A percentile compares a stretch with the other conserved stretches of the same genome.
These are phyloP conservation scores for Graptemys geographica DNA, from an alignment of 2,797 vertebrate species.

Conservation along the genomic window DNA sequence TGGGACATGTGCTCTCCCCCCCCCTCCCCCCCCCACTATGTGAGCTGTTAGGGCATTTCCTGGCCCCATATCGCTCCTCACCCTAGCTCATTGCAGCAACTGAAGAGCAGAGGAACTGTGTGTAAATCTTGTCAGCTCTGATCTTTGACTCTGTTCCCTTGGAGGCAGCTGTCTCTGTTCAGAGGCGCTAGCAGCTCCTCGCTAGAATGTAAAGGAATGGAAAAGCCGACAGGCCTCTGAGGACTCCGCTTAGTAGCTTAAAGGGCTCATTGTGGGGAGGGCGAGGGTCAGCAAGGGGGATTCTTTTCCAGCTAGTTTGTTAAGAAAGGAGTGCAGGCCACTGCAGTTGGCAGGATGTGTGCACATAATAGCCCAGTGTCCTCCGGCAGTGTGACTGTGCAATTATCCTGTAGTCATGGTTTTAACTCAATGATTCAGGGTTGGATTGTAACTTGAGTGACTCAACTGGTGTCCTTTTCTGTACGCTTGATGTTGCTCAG, in stretches of 20 bases:
- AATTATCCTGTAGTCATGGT: conserved; percentile 47
- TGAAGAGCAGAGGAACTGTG: neutral
- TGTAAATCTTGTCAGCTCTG: conserved; percentile 11
- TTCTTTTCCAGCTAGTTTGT: conserved; percentile 35
- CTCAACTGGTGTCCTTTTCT: conserved; percentile 52
- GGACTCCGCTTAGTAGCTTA: conserved; percentile 36
- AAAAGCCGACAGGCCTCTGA: neutral
- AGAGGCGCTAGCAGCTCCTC: conserved; percentile 28
- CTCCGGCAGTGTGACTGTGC: neutral
- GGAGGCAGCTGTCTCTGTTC: conserved; percentile 54
- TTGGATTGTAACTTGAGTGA: conserved; percentile 56
- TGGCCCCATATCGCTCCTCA: neutral
- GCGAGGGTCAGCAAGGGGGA: conserved; percentile 48
- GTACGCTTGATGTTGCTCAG: neutral
- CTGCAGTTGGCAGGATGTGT: conserved; percentile 22
- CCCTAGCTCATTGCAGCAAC: neutral
- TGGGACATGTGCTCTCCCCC: neutral
- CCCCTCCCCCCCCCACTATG: too few relatives aligned
- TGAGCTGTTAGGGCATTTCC: neutral
- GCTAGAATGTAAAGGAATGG: conserved; percentile 30
- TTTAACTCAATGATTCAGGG: conserved; percentile 36
- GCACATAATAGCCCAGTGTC: conserved; percentile 70
- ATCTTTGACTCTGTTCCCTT: neutral
- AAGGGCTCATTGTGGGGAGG: conserved; percentile 47
- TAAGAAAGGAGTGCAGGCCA: neutral